A percentile compares a stretch with the other conserved stretches of the same genome.
Conservation (phyloP, 37 sponge, comb jelly and placozoan species). For the Bolinopsis microptera region DNA sequence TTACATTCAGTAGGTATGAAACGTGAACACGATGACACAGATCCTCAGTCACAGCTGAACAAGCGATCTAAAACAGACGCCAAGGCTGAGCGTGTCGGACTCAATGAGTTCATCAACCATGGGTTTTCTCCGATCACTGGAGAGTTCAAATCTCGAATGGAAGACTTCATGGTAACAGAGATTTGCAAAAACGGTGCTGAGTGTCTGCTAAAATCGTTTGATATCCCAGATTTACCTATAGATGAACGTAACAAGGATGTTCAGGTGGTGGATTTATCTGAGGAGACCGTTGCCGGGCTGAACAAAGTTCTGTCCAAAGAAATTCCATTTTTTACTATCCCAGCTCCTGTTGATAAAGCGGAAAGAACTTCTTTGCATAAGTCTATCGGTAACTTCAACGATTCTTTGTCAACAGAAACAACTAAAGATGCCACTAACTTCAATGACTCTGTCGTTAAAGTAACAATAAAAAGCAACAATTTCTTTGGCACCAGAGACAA, state of each 20-base stretch:
- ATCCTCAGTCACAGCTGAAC: neutral
- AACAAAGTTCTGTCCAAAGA: neutral
- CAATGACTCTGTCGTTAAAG: neutral
- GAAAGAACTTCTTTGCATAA: conserved; percentile 37
- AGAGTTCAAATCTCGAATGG: conserved; percentile 27
- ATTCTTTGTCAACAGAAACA: conserved; percentile 23
- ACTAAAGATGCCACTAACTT: neutral
- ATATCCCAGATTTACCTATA: neutral
- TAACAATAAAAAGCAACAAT: neutral
- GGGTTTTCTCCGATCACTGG: conserved; percentile 8
- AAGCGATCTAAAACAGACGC: neutral
- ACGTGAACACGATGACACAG: neutral
- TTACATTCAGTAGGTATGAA: neutral
- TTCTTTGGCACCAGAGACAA: neutral
- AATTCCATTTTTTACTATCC: neutral
- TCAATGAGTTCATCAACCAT: neutral
- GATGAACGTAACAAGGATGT: neutral
- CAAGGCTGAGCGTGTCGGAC: neutral
- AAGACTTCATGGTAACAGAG: conserved; percentile 60
- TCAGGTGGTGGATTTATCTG: neutral
- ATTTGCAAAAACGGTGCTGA: neutral
- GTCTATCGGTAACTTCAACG: conserved; percentile 6
- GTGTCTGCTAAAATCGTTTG: neutral
- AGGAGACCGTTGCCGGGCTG: neutral
- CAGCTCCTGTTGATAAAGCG: conserved; percentile 7